Base-by-base conservation (phyloP, 2,888 invertebrate species). In the Coronaproctus castanopsis region DNA sequence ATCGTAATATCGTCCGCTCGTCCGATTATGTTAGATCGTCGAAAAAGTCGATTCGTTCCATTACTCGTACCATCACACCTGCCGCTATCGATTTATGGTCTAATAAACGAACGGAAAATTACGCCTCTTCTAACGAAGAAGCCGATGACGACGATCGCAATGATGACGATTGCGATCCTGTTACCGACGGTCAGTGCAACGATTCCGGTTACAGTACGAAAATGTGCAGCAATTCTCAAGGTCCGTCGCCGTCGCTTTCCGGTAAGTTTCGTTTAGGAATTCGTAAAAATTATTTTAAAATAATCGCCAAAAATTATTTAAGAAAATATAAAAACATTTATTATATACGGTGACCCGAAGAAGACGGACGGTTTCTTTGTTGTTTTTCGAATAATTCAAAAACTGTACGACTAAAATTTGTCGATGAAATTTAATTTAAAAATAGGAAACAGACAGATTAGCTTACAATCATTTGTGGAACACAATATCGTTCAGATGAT, bases 181-280 rank as follows among this genome's bases (percentile, higher is more conserved):
- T 52, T 5, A 21, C 14, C 14, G 63, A 63, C 54, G 61, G 61
- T 57, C 63, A 61, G 59, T 87, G 83, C 69, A 86, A 87, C 65
- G 88, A 89, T 71, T 87, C 87, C 0, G 88, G 88, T 1, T 88
- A 88, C 70, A 86, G 86, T 67, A 87, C 87, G 50, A 83, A 85
- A 68, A 82, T 85, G 65, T 85, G 64, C 59, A 65, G 65, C 57
- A 65, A 65, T 58, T 65, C 65, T 22, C 64, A 65, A 56, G 66
- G 66, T 1, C 65, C 66, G 1, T 65, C 65, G 2, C 66, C 66
- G 22, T 66, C 66, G n/a, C 58, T 66, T 50, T 66, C 66, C 51
- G 65, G 66, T 65, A 54, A 61, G 65, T 55, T 2, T 2, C 10
- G 52, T 24, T 24, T 14, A n/a, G 23, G 5, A 54, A 5, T 19